phyloP scores from a whole-genome alignment of 2,888 invertebrate genomes.

The Barypeithes pellucidus region DNA sequence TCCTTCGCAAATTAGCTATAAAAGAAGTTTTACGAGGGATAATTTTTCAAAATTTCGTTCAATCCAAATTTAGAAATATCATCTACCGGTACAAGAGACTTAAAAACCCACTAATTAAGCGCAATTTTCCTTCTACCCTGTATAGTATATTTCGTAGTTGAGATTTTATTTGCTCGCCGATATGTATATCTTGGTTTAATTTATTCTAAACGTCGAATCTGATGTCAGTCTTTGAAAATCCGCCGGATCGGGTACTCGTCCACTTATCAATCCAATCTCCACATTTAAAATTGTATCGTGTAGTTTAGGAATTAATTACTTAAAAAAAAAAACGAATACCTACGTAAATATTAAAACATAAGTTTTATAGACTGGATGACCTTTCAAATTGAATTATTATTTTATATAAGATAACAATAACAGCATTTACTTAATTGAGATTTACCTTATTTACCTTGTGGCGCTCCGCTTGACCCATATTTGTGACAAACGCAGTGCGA shows the following conservation, averaged over 20 bases:
- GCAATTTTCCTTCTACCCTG: conserved; percentile 1
- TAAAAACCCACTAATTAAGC: too few species aligned
- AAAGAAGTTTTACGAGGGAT: too few species aligned
- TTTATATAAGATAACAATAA: background rate
- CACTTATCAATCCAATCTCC: too few species aligned
- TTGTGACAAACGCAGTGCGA: background rate
- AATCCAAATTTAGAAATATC: too few species aligned
- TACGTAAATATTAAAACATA: too few species aligned
- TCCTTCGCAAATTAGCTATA: too few species aligned
- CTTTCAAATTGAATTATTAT: background rate
- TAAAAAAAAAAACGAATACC: background rate
- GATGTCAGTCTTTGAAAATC: conserved; percentile 11
- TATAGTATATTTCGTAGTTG: background rate
- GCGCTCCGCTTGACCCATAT: background rate
- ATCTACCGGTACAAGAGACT: too few species aligned
- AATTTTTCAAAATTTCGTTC: too few species aligned
- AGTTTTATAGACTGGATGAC: background rate
- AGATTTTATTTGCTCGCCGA: background rate
- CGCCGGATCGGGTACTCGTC: background rate
- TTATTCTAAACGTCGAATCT: conserved; percentile 3
- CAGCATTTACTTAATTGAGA: background rate
- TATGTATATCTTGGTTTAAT: background rate
- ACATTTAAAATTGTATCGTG: too few species aligned
- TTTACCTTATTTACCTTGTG: conserved; percentile 7
- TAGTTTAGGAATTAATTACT: background rate